Evolutionary conservation across 2,888 invertebrate genomes (phyloP), one percentile per base, ranked within the genome.

Genomic region (Zaprionus bogoriensis): DNA sequence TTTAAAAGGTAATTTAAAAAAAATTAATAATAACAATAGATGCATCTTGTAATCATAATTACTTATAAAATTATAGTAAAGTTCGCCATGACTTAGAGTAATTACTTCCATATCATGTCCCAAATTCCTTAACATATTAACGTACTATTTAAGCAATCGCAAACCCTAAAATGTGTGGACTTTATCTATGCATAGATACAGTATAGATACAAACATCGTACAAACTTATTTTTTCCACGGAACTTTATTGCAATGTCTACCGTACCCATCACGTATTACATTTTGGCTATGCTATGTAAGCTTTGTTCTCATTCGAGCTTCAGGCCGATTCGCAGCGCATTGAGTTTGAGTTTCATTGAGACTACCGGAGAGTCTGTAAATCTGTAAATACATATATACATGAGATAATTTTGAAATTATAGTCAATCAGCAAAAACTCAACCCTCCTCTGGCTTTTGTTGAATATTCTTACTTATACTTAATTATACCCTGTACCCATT

Each of bases 361-460:
- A 25, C 30, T 32, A 23, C 45, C 50, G 19, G 50, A 61, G 44
- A 45, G 55, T 53, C 52, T 23, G 63, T 55, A 44, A 20, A 20
- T 19, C 10, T 39, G 14, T 12, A 14, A 10, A 14, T n/a, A n/a
- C n/a, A 39, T 17, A 19, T 10, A 4, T 19, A 17, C 19, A 19
- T 36, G 59, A 79, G 65, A 72, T 62, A 61, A 75, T 78, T 82
- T 66, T 64, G 64, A 68, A 71, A 82, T 82, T 58, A 59, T 65
- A 64, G 48, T 42, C 51, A 59, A 58, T 60, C 59, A 64, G 25
- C n/a, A n/a, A n/a, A n/a, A n/a, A n/a, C 47, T 36, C 60, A 44
- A 54, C 27, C 48, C 41, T 25, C 17, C 10, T 20, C n/a, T 62
- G 58, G 66, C 62, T 60, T 73, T 66, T 63, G 59, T 55, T 41